Percentiles rank a stretch among this genome's conserved stretches.
phyloP scores from a whole-genome alignment of 2,888 invertebrate genomes.

The Polyommatus iphigenia region DNA sequence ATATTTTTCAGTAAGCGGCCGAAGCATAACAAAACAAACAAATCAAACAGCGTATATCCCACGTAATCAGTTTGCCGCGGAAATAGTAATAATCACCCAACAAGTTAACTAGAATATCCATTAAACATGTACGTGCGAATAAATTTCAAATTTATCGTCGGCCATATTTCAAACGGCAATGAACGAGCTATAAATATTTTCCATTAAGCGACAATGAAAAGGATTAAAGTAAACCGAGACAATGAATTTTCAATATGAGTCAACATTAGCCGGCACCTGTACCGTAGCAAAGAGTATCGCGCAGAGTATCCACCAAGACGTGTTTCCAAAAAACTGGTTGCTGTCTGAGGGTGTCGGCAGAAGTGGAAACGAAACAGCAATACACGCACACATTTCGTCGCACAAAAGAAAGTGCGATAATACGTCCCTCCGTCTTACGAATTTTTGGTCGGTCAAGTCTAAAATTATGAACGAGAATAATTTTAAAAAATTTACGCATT shows the following conservation, averaged over 20 bases:
- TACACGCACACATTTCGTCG: too few relatives aligned
- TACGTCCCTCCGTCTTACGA: too few relatives aligned
- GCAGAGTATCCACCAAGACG: not conserved
- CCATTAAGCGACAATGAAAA: slow-evolving; percentile 29
- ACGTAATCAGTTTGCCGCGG: not conserved
- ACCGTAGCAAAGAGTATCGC: not conserved
- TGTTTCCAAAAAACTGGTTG: not conserved
- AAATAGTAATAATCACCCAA: slow-evolving; percentile 10
- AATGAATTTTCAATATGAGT: slow-evolving; percentile 32
- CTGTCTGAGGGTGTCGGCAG: too few relatives aligned
- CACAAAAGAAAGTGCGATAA: too few relatives aligned
- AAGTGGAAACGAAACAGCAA: too few relatives aligned
- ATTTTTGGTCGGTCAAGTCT: too few relatives aligned
- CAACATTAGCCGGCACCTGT: slow-evolving; percentile 29
- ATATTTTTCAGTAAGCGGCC: too few relatives aligned
- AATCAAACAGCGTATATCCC: not conserved
- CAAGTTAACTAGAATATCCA: slow-evolving; percentile 24
- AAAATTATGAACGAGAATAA: too few relatives aligned
- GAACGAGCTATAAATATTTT: slow-evolving; percentile 30
- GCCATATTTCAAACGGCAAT: slow-evolving; percentile 24
- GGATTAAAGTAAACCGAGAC: slow-evolving; percentile 32
- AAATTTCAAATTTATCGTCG: slow-evolving; percentile 28
- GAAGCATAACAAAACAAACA: not conserved
- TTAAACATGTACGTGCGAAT: slow-evolving; percentile 26
- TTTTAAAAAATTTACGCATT: too few relatives aligned